Percentiles rank a stretch among this genome's conserved stretches.
These are phyloP conservation scores for Spongilla lacustris DNA, from an alignment of 37 sponge, comb jelly and placozoan genomes.

Conservation along the genomic window DNA sequence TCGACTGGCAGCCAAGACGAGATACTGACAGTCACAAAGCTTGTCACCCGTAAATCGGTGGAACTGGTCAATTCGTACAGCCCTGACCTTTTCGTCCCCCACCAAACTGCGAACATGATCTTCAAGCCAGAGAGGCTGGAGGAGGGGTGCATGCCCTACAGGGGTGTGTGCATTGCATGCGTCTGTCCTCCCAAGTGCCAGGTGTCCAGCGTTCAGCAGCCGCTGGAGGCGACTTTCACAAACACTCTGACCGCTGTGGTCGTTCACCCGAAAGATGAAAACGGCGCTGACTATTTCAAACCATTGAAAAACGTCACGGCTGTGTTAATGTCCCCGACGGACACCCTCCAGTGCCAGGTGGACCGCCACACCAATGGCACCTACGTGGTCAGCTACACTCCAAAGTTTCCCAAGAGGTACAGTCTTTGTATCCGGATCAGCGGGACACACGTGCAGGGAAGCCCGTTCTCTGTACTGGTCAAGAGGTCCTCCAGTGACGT, in stretches of 20 bases:
- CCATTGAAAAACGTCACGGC: too few species aligned
- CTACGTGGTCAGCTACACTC: conserved; percentile 29
- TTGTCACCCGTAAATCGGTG: conserved; percentile 7
- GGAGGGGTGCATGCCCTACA: too few species aligned
- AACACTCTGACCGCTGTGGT: too few species aligned
- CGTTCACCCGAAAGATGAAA: too few species aligned
- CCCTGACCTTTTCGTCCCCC: not conserved
- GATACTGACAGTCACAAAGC: conserved; percentile 23
- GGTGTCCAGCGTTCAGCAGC: too few species aligned
- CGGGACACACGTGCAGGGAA: conserved; percentile 29
- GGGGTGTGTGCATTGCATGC: too few species aligned
- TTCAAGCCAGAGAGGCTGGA: not conserved
- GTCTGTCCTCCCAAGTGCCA: too few species aligned
- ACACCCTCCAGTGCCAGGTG: too few species aligned
- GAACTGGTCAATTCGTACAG: conserved; percentile 14
- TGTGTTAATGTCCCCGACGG: too few species aligned
- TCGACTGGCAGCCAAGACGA: conserved; percentile 39
- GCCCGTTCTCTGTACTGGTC: conserved; percentile 40
- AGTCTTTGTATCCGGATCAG: conserved; percentile 25
- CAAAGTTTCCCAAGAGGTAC: not conserved
- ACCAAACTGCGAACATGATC: conserved; percentile 7
- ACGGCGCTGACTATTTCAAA: too few species aligned
- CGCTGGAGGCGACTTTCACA: too few species aligned
- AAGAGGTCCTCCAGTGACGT: not conserved
- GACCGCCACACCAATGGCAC: not conserved